These are phyloP conservation scores for Schizaphis graminum DNA, from an alignment of 2,888 invertebrate species.

Conservation along the genomic window DNA sequence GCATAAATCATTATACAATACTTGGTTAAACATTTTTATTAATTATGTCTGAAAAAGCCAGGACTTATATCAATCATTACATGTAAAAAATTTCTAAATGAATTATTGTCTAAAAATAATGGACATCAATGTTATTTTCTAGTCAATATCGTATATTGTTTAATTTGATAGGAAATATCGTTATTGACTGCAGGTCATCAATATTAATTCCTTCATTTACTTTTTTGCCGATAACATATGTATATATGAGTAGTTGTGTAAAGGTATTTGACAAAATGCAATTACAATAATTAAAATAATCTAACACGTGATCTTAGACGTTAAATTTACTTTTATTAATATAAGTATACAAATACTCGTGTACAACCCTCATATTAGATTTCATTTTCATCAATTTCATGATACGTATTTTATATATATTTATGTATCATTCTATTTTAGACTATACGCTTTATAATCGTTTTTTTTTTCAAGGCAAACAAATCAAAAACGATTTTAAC, in stretches of 20 bases:
- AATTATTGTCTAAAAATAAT: no score
- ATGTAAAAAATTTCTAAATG: no score
- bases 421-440: background rate
- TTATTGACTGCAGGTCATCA: no score
- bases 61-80: no score
- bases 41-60: no score
- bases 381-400: background rate
- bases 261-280: background rate
- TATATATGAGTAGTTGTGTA: background rate
- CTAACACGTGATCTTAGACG: background rate
- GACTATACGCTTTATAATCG: background rate
- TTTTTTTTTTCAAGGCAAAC: constrained; percentile 64
- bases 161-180: no score
- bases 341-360: background rate
- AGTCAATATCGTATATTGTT: no score
- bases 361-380: background rate
- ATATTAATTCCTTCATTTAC: no score
- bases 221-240: no score
- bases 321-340: background rate
- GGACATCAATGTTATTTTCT: no score
- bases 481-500: constrained; percentile 67
- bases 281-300: background rate
- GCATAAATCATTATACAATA: no score
- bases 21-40: no score
- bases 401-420: background rate